Conservation (phyloP, 2,888 invertebrate species). For the Drosophila recens region DNA sequence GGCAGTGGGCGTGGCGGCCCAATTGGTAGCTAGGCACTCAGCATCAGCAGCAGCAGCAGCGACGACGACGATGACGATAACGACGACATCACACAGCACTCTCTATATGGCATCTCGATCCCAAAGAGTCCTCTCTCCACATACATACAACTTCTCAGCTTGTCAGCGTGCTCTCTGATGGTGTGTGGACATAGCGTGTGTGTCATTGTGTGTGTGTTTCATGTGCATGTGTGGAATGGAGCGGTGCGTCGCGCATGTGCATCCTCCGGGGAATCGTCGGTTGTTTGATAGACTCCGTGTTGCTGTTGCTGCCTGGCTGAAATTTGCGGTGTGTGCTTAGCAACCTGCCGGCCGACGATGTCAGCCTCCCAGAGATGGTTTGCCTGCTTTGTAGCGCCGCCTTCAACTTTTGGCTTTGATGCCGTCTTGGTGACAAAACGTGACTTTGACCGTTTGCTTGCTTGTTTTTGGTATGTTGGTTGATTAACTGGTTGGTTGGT, state of each 20-base stretch:
- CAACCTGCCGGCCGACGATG: slow-evolving; percentile 67
- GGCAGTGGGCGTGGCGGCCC: slow-evolving; percentile 63
- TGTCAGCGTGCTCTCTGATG: slow-evolving; percentile 41
- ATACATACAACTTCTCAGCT: slow-evolving; percentile 21
- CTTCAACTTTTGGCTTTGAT: slow-evolving; percentile 64
- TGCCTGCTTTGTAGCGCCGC: slow-evolving; percentile 70
- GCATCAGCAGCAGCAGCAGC: slow-evolving; percentile 67
- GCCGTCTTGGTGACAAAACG: slow-evolving; percentile 35
- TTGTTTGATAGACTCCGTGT: slow-evolving; percentile 18
- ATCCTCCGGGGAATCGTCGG: slow-evolving; percentile 27
- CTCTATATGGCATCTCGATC: slow-evolving; percentile 3
- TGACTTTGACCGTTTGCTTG: slow-evolving; percentile 36
- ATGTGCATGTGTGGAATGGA: slow-evolving; percentile 26
- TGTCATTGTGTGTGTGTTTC: slow-evolving; percentile 17
- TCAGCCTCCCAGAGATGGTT: slow-evolving; percentile 46
- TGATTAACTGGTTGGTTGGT: slow-evolving; percentile 34
- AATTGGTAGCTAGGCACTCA: slow-evolving; percentile 74
- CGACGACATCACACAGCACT: slow-evolving; percentile 25
- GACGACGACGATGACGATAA: slow-evolving; percentile 25
- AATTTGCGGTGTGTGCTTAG: slow-evolving; percentile 59
- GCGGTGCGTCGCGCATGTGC: slow-evolving; percentile 48
- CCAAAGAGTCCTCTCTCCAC: slow-evolving; percentile 17
- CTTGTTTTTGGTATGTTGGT: slow-evolving; percentile 20
- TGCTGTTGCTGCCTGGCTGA: slow-evolving; percentile 65
- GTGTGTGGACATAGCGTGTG: slow-evolving; percentile 17